Conservation (phyloP, 2,797 vertebrate species). For the Pipistrellus nathusii region DNA sequence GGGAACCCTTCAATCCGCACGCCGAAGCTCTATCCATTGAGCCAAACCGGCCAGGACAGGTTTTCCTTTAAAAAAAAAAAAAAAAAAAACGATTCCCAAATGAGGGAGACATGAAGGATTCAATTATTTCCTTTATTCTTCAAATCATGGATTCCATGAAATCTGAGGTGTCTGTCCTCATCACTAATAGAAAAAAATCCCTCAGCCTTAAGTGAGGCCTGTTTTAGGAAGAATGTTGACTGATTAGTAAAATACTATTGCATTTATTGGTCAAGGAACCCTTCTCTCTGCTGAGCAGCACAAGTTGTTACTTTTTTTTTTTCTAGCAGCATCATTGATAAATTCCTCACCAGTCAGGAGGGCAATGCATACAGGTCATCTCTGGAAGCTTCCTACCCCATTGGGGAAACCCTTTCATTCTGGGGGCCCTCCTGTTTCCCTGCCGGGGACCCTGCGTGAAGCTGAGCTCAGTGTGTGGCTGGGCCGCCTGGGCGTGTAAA, state of each 20-base stretch:
- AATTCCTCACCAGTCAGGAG: not conserved
- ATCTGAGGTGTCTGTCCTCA: not conserved
- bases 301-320: not conserved
- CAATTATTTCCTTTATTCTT: not conserved
- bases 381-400: not conserved
- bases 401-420: too few species aligned
- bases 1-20: too few species aligned
- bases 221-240: not conserved
- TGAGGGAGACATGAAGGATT: not conserved
- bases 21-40: too few species aligned
- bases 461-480: slow-evolving; percentile 74
- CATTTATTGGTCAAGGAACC: not conserved
- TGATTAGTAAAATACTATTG: not conserved
- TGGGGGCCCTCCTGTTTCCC: too few species aligned
- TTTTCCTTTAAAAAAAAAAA: not conserved
- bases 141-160: not conserved
- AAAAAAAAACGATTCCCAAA: not conserved
- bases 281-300: not conserved
- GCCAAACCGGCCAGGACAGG: too few species aligned
- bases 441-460: slow-evolving; percentile 67
- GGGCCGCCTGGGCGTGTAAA: slow-evolving; percentile 77
- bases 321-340: not conserved
- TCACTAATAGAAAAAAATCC: fast-evolving
- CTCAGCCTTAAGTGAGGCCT: not conserved
- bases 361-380: not conserved